phyloP scores from a whole-genome alignment of 2,797 vertebrate species.

The Enteromius mattozi region DNA sequence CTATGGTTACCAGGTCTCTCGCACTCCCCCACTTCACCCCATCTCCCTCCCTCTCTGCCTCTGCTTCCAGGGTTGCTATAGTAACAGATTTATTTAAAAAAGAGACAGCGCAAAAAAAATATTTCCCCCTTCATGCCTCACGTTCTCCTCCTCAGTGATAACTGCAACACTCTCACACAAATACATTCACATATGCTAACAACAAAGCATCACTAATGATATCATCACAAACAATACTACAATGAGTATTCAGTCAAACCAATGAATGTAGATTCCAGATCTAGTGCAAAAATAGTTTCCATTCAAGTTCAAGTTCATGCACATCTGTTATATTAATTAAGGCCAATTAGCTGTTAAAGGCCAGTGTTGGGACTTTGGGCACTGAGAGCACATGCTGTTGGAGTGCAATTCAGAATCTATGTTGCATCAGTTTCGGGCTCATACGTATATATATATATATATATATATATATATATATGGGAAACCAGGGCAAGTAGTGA shows the following conservation, averaged over 20 bases:
- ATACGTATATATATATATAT: too few species aligned
- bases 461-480: too few species aligned
- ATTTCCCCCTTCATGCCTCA: constrained; percentile 22
- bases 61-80: constrained; percentile 82
- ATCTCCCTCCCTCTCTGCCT: constrained; percentile 67
- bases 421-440: neutral
- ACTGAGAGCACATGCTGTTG: neutral
- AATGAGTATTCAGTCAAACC: neutral
- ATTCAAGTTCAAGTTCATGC: constrained; percentile 14
- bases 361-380: neutral
- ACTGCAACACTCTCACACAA: constrained; percentile 14
- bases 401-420: constrained; percentile 4
- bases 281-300: neutral
- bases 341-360: constrained; percentile 20
- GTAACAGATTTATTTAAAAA: constrained; percentile 83
- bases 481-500: neutral
- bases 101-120: constrained; percentile 30
- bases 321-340: constrained; percentile 21
- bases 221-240: constrained; percentile 11
- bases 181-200: neutral
- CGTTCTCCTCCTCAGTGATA: constrained; percentile 12
- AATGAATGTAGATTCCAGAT: neutral
- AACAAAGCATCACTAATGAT: constrained; percentile 20
- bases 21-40: constrained; percentile 72
- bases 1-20: constrained; percentile 76